phyloP scores from a whole-genome alignment of 2,113 vertebrate species.

The Perca fluviatilis region DNA sequence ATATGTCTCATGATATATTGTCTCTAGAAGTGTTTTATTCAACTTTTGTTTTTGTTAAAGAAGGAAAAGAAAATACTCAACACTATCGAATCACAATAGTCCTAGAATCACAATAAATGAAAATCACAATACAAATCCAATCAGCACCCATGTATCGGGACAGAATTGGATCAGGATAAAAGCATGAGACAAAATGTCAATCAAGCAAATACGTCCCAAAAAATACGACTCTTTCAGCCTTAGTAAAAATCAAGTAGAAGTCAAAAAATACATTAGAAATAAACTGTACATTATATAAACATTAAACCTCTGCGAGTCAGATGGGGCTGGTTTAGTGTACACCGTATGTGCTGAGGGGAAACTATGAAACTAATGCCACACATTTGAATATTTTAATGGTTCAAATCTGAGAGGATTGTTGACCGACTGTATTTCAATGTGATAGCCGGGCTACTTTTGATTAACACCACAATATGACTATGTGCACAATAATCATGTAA shows the following conservation, averaged over 20 bases:
- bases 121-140: no score
- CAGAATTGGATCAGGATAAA: no score
- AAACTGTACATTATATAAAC: neutral
- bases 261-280: neutral
- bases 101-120: no score
- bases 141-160: no score
- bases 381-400: neutral
- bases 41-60: no score
- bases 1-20: no score
- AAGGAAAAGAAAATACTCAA: no score
- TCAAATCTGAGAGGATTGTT: neutral
- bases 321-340: neutral
- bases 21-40: no score
- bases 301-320: no score
- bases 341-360: neutral
- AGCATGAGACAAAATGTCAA: neutral
- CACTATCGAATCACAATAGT: no score
- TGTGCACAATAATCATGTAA: neutral
- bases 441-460: neutral
- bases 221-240: neutral
- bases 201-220: neutral
- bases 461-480: neutral
- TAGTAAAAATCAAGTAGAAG: neutral
- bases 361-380: neutral
- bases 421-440: neutral